Percentiles rank a stretch among this genome's conserved stretches.
Evolutionary conservation across 2,888 invertebrate genomes (phyloP).

Genomic region (Aethes cnicana): DNA sequence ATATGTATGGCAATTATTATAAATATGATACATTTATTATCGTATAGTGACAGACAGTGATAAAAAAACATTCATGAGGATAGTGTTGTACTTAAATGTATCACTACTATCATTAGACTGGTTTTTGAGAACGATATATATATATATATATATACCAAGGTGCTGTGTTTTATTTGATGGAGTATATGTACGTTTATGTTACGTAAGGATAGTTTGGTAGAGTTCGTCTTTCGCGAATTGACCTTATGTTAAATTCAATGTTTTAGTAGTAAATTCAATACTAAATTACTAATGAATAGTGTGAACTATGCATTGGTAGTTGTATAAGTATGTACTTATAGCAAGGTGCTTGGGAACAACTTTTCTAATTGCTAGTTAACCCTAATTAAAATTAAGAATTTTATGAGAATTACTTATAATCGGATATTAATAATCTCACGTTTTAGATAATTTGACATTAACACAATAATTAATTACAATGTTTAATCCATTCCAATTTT

Average conservation of each 20-base stretch:
- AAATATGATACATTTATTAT: no score
- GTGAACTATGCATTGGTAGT: conserved; percentile 34
- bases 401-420: conserved; percentile 13
- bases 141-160: no score
- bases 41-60: neutral
- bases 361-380: conserved; percentile 24
- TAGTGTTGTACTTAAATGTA: conserved; percentile 9
- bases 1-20: no score
- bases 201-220: no score
- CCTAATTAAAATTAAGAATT: conserved; percentile 18
- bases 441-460: conserved; percentile 7
- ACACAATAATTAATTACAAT: neutral
- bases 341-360: conserved; percentile 51
- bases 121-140: no score
- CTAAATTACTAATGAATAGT: conserved; percentile 31
- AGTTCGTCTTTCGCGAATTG: no score
- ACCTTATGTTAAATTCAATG: no score
- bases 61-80: conserved; percentile 3
- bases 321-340: no score
- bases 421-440: conserved; percentile 2
- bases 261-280: no score
- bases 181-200: conserved; percentile 3
- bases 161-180: conserved; percentile 27
- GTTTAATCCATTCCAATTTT: conserved; percentile 11
- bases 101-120: neutral